Conservation (phyloP, 2,888 invertebrate species). For the Chymomyza amoena region DNA sequence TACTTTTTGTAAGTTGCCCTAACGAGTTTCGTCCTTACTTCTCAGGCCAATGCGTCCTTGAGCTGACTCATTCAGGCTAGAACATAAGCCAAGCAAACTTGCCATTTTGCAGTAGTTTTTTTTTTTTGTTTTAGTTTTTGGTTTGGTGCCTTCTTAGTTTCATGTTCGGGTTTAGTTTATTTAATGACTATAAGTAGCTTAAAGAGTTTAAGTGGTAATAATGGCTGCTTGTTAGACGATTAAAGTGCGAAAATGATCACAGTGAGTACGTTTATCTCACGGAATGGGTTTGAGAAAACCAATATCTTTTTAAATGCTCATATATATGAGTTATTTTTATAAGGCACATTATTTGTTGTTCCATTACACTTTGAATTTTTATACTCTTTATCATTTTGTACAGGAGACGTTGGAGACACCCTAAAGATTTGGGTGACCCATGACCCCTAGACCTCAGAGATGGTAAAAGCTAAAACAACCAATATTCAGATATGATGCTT, state of each 20-base stretch:
- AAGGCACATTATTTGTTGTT: too few species aligned
- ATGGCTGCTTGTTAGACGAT: background rate
- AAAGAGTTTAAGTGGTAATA: background rate
- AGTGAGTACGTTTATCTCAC: background rate
- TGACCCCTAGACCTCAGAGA: too few species aligned
- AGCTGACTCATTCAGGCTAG: slow-evolving; percentile 38
- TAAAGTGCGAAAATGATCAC: background rate
- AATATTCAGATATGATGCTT: too few species aligned
- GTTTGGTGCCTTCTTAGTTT: background rate
- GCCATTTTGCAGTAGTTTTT: background rate
- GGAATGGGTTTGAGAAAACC: background rate
- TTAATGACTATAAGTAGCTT: background rate
- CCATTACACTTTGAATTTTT: too few species aligned
- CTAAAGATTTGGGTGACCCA: too few species aligned
- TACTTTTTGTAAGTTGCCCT: background rate
- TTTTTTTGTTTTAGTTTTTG: too few species aligned
- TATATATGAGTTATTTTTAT: too few species aligned
- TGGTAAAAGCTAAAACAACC: too few species aligned
- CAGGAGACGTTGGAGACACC: too few species aligned
- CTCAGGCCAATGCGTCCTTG: slow-evolving; percentile 35
- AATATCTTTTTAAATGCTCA: too few species aligned
- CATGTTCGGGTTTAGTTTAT: background rate
- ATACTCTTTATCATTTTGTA: too few species aligned
- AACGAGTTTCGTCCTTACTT: background rate
- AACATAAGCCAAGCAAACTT: slow-evolving; percentile 30